Evolutionary conservation across 2,888 invertebrate species (phyloP).

Genomic region (Lingula anatina): DNA sequence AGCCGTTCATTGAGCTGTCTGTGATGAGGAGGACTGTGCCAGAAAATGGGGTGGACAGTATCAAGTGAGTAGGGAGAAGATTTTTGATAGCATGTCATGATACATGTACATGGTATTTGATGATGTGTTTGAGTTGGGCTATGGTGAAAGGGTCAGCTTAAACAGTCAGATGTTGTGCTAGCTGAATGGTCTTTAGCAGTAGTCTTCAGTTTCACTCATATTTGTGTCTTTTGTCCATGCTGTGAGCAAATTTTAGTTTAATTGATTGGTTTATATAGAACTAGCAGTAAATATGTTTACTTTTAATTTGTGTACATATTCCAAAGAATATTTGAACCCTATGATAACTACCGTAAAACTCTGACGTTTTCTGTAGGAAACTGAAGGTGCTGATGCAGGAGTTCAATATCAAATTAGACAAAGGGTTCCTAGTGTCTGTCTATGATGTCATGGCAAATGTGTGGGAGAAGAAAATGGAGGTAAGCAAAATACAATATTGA

Average conservation of each 20-base stretch:
- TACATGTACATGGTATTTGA: background rate
- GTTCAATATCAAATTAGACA: conserved; percentile 66
- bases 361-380: conserved; percentile 52
- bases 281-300: too few relatives aligned
- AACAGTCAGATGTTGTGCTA: too few relatives aligned
- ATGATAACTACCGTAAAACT: too few relatives aligned
- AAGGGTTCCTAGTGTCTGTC: conserved; percentile 63
- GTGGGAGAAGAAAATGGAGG: conserved; percentile 60
- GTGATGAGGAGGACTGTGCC: conserved; percentile 44
- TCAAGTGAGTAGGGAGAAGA: conserved; percentile 36
- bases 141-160: too few relatives aligned
- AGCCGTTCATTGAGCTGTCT: conserved; percentile 59
- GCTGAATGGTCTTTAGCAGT: too few relatives aligned
- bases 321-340: too few relatives aligned
- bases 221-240: too few relatives aligned
- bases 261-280: too few relatives aligned
- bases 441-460: conserved; percentile 63
- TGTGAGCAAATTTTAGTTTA: too few relatives aligned
- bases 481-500: conserved; percentile 36
- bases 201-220: too few relatives aligned
- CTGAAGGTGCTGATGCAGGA: conserved; percentile 65
- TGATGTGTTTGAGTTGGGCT: background rate
- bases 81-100: background rate
- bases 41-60: conserved; percentile 43
- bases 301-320: too few relatives aligned